Conservation (phyloP, 2,888 invertebrate genomes). For the Bellardia pandia region DNA sequence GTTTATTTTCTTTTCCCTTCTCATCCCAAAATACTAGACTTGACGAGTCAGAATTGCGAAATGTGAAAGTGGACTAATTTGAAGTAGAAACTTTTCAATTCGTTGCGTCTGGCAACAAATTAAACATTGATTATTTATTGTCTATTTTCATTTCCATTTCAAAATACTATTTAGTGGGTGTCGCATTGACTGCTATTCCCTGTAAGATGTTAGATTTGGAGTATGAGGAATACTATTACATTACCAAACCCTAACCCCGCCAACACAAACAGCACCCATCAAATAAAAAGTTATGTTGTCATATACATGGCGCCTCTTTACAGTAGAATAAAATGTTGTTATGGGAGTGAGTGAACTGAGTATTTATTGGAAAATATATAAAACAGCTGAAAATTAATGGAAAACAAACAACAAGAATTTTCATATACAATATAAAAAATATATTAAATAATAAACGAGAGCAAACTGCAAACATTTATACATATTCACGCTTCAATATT, state of each 20-base stretch:
- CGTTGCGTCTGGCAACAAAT: neutral
- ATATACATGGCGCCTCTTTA: conserved; percentile 62
- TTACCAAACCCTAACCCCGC: conserved; percentile 25
- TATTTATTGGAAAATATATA: conserved; percentile 62
- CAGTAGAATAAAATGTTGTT: conserved; percentile 2
- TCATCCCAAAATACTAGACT: no score
- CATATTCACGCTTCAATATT: conserved; percentile 35
- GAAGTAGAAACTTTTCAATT: conserved; percentile 5
- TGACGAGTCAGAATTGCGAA: no score
- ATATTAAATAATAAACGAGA: conserved; percentile 27
- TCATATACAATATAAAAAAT: conserved; percentile 7
- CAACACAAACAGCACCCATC: neutral
- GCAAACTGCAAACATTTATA: conserved; percentile 22
- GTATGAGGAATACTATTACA: conserved; percentile 8
- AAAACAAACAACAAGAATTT: conserved; percentile 59
- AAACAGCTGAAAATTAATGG: conserved; percentile 56
- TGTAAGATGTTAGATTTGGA: neutral
- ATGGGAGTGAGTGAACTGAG: conserved; percentile 1
- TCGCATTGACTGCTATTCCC: neutral
- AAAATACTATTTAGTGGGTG: conserved; percentile 34
- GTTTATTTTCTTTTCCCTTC: no score
- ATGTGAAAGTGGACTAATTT: no score
- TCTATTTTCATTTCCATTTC: conserved; percentile 24
- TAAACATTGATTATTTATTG: conserved; percentile 28
- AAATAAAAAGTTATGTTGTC: conserved; percentile 56